phyloP scores from a whole-genome alignment of 2,888 invertebrate genomes.

The Epirrhoe alternata region DNA sequence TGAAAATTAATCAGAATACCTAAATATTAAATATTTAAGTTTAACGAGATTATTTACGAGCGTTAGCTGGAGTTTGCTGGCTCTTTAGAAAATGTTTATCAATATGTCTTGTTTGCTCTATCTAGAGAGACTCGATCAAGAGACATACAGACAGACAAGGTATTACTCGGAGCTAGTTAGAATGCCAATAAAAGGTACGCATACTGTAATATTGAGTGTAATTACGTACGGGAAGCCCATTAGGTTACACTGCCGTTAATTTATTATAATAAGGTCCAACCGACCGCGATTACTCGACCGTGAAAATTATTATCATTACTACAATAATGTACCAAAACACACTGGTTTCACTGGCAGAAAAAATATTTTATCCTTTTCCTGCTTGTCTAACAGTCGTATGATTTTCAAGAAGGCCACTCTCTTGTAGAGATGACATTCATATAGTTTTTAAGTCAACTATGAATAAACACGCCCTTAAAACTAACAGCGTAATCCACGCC shows the following conservation, averaged over 20 bases:
- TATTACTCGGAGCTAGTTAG: neutral
- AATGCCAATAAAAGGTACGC: neutral
- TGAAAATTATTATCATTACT: slow-evolving; percentile 80
- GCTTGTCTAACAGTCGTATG: neutral
- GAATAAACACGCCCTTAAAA: too few species aligned
- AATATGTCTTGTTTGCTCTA: too few species aligned
- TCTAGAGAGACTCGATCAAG: too few species aligned
- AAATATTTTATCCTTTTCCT: neutral
- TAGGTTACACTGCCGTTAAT: slow-evolving; percentile 76
- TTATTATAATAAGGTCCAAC: slow-evolving; percentile 82
- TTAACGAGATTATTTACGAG: too few species aligned
- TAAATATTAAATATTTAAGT: too few species aligned
- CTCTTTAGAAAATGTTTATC: too few species aligned
- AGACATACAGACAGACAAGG: too few species aligned
- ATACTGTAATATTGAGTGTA: slow-evolving; percentile 65
- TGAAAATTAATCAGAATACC: neutral
- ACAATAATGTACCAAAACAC: slow-evolving; percentile 59
- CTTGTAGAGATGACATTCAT: too few species aligned
- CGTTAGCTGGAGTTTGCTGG: too few species aligned
- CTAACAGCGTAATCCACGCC: too few species aligned
- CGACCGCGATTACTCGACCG: slow-evolving; percentile 72
- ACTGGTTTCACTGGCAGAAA: slow-evolving; percentile 23
- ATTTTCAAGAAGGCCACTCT: too few species aligned
- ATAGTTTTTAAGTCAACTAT: too few species aligned
- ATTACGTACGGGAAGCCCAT: slow-evolving; percentile 73